Base-by-base conservation (phyloP, 2,888 invertebrate species). In the Anoncus sp. region DNA sequence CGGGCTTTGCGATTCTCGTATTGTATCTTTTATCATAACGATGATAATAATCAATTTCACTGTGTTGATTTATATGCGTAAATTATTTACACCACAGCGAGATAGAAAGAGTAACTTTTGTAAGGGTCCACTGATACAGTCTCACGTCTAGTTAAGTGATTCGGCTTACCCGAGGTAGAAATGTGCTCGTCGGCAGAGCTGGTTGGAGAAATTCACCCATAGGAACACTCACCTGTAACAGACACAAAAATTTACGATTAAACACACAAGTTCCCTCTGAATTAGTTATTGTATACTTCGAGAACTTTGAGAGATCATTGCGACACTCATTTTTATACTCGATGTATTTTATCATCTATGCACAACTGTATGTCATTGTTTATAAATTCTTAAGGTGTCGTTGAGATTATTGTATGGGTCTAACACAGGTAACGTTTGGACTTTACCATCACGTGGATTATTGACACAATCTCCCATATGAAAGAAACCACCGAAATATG, bases 181-280 rank as follows among this genome's bases (percentile, higher is more conserved):
- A 77, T 70, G 72, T 62, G 75, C 75, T 73, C 70, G 77, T 73
- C 47, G 77, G 62, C 6, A 70, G 75, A 67, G 62, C 70, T 60
- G 73, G 73, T 70, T 79, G 79, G 45, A 77, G 69, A 77, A 75
- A 73, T 79, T 75, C 73, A 80, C 63, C 65, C 74, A 74, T 72
- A 57, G 82, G 82, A 83, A 87, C 85, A 88, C 87, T 87, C 88
- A 87, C 87, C 87, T 87, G 85, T 10, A 87, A 87, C 79, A 82
- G 70, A 75, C 77, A 77, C 59, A 43, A 75, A 51, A 27, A 74
- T 59, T 43, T 55, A 43, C 18, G 18, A 27, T 75, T 10, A 55
- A 45, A 10, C 1, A 51, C 18, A 22, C 12, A 14, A 27, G 18
- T 10, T 62, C 18, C 20, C 27, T 27, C 14, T 18, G 7, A 22